These are phyloP conservation scores for Drosophila fulvimacula DNA, from an alignment of 2,888 invertebrate species.

Conservation along the genomic window DNA sequence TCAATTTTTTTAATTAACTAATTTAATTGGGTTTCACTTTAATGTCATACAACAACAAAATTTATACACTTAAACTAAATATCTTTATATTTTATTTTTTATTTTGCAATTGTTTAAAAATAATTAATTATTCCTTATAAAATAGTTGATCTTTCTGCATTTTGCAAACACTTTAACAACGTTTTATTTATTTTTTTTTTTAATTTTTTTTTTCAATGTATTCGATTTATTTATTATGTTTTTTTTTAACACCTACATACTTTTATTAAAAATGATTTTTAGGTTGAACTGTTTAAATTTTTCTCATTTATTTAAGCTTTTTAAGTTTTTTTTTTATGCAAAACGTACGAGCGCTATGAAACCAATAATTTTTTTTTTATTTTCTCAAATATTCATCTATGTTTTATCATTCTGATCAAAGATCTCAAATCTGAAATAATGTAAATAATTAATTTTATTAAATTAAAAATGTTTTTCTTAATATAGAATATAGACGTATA, in stretches of 20 bases:
- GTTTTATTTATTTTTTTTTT: slow-evolving; percentile 60
- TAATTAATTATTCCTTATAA: slow-evolving; percentile 67
- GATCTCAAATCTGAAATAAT: slow-evolving; percentile 12
- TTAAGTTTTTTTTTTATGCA: slow-evolving; percentile 72
- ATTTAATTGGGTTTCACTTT: slow-evolving; percentile 72
- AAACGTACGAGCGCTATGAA: slow-evolving; percentile 85
- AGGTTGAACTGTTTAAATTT: slow-evolving; percentile 60
- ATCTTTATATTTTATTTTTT: slow-evolving; percentile 30
- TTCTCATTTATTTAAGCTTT: slow-evolving; percentile 70
- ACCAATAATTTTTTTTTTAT: slow-evolving; percentile 84
- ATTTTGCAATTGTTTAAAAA: slow-evolving; percentile 75
- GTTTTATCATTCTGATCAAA: slow-evolving; percentile 22
- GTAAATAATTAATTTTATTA: background rate
- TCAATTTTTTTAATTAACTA: slow-evolving; percentile 70
- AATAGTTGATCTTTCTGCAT: slow-evolving; percentile 74
- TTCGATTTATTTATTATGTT: slow-evolving; percentile 55
- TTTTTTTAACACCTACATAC: slow-evolving; percentile 72
- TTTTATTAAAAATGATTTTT: slow-evolving; percentile 70
- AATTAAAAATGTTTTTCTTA: background rate
- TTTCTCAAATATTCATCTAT: slow-evolving; percentile 61
- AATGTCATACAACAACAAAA: slow-evolving; percentile 81
- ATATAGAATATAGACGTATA: slow-evolving; percentile 8
- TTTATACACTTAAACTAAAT: slow-evolving; percentile 78
- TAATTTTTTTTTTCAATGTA: slow-evolving; percentile 54
- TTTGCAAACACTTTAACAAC: slow-evolving; percentile 77